Evolutionary conservation across 2,888 invertebrate genomes (phyloP), one percentile per base, ranked within the genome.

Genomic region (Leucozona laternaria): DNA sequence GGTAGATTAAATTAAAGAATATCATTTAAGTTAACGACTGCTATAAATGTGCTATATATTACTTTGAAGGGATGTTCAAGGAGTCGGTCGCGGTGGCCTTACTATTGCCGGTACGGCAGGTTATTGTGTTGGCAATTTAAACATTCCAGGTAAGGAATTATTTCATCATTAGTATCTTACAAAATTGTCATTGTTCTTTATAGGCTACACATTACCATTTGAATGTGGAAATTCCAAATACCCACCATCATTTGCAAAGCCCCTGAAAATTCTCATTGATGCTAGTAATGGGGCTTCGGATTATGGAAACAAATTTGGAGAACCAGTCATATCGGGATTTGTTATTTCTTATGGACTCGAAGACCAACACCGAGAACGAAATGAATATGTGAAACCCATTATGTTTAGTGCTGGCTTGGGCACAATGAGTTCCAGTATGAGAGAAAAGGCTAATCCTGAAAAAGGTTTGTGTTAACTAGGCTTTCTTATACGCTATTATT

Each of bases 281-380:
- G 99, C 99, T 0, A 98, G 98, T 91, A 98, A 99, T 91, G 99
- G 99, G 2, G 99, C 99, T 4, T 98, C 98, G 0, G 99, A 99
- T 92, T 99, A 99, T 92, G 99, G 99, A 8, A 99, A 99, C 93
- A 99, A 99, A 93, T 99, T 99, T 93, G 99, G 99, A 0, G 99
- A 99, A 92, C 99, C 99, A 0, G 94, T 99, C 0, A 95, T 99
- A 88, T 93, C 94, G 90, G 99, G 99, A 7, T 99, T 99, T 92
- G 96, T 96, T 0, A 95, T 98, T 73, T 97, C 98, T 0, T 99
- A 97, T 91, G 99, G 99, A 1, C 93, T 97, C 90, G 93, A 93
- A 25, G 95, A 96, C 89, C 93, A 93, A 0, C 93, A 93, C 34
- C 94, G 94, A 17, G 94, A 95, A 88, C 94, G 98, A 77, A 95